A percentile compares a stretch with the other conserved stretches of the same genome.
Conservation (phyloP, 2,888 invertebrate species). For the Hydropsyche betteni region DNA sequence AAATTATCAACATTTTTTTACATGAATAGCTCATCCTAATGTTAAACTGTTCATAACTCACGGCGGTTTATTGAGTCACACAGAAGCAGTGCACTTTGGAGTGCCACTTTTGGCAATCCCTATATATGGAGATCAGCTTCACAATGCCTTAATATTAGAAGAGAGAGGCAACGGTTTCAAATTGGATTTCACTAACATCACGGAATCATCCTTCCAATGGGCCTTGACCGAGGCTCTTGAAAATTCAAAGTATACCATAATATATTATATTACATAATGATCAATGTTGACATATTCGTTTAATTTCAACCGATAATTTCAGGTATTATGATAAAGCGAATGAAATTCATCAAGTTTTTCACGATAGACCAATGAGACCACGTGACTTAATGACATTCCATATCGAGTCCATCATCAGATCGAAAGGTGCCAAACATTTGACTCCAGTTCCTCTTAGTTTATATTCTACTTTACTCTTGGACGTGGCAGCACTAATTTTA, state of each 20-base stretch:
- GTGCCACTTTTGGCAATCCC: slow-evolving; percentile 58
- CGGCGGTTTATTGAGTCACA: slow-evolving; percentile 64
- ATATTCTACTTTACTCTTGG: slow-evolving; percentile 39
- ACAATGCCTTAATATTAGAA: slow-evolving; percentile 54
- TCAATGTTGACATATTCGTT: too few species aligned
- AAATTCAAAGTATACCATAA: slow-evolving; percentile 49
- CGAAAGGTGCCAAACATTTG: slow-evolving; percentile 45
- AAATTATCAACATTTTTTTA: neutral
- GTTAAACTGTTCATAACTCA: slow-evolving; percentile 64
- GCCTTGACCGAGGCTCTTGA: slow-evolving; percentile 53
- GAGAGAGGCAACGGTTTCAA: slow-evolving; percentile 53
- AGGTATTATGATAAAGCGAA: slow-evolving; percentile 44
- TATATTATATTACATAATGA: too few species aligned
- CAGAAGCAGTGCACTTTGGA: slow-evolving; percentile 62
- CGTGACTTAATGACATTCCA: slow-evolving; percentile 42
- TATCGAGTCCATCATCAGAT: slow-evolving; percentile 45
- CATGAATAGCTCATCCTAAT: slow-evolving; percentile 58
- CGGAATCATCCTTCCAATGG: slow-evolving; percentile 53
- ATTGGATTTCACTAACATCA: slow-evolving; percentile 54
- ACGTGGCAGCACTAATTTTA: slow-evolving; percentile 38
- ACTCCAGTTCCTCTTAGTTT: slow-evolving; percentile 32
- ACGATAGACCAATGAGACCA: slow-evolving; percentile 48
- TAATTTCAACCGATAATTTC: neutral
- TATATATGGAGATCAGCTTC: slow-evolving; percentile 54
- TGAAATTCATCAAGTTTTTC: slow-evolving; percentile 35